These are phyloP conservation scores for Micrasema minimum DNA, from an alignment of 1,140 invertebrate genomes.

Conservation along the genomic window DNA sequence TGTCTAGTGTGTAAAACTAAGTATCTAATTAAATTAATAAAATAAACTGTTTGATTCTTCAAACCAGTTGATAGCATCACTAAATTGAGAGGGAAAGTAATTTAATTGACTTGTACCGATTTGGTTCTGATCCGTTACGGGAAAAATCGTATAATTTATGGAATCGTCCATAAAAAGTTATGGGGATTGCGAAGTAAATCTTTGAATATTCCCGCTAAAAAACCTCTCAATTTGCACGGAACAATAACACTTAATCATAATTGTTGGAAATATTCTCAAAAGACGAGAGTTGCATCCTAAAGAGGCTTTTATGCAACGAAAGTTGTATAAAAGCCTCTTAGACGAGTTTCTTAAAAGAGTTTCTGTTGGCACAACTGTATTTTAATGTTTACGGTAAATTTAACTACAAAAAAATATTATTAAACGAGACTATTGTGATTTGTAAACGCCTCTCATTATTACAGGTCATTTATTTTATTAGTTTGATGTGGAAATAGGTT, in stretches of 20 bases:
- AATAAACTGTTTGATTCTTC: neutral
- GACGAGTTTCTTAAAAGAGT: too few species aligned
- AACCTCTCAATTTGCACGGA: conserved; percentile 21
- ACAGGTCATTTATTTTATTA: too few species aligned
- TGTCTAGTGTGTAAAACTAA: neutral
- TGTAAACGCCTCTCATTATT: too few species aligned
- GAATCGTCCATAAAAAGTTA: conserved; percentile 2
- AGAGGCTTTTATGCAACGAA: neutral
- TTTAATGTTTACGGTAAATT: too few species aligned
- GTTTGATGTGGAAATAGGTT: too few species aligned
- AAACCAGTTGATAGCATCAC: neutral
- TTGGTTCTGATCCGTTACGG: neutral
- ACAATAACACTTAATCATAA: conserved; percentile 31
- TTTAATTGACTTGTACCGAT: neutral
- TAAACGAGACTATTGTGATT: too few species aligned
- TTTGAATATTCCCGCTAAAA: conserved; percentile 13
- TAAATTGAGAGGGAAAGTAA: neutral
- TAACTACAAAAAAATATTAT: too few species aligned
- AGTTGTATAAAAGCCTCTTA: too few species aligned
- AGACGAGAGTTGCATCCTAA: neutral
- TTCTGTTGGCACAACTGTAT: too few species aligned
- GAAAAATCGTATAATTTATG: conserved; percentile 4
- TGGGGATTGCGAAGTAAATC: conserved; percentile 18
- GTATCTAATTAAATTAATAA: neutral
- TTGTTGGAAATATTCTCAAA: conserved; percentile 2